Evolutionary conservation across 1,140 invertebrate genomes (phyloP), one percentile per base, ranked within the genome.

Genomic region (Leguminivora glycinivorella): DNA sequence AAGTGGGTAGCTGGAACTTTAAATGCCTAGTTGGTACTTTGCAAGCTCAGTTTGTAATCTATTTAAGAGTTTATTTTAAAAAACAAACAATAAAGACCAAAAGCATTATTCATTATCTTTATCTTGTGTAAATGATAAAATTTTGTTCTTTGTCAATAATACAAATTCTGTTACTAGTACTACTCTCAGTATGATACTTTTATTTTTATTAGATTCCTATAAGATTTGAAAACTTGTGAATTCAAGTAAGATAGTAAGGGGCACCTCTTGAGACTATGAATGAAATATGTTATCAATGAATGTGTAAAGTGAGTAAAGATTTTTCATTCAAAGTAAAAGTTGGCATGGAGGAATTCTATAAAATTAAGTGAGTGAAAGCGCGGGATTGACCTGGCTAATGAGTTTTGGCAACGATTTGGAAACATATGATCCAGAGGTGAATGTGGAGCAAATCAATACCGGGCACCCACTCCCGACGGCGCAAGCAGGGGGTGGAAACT

Each of bases 381-480:
- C 29, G 17, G 25, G 19, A 68, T 68, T 31, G 58, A 63, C 58
- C 29, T 29, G 58, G 29, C 25, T 17, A 60, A 17, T 31, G 26
- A 17, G 71, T 72, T 74, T 71, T 72, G 75, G 75, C 75, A 76
- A 68, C 26, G 68, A 52, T 40, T 43, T 47, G 70, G 68, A 73
- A 82, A 72, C 80, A 87, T 85, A 89, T 88, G 88, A 88, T 89
- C 83, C 73, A 82, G 75, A 75, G 72, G 75, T 74, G 82, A 79
- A 89, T 86, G 71, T 88, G 76, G 87, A 88, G 83, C 88, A 88
- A 89, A 92, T 92, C 90, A 85, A 91, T 92, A 92, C 85, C 85
- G 83, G 84, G 79, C 83, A 26, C 52, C 70, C 73, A 78, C 56
- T 81, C 75, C 78, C 80, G 78, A 79, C 58, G 73, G 75, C 71